Percentiles rank a stretch among this genome's conserved stretches.
Conservation (phyloP, 2,797 vertebrate genomes). For the Coregonus sp. region DNA sequence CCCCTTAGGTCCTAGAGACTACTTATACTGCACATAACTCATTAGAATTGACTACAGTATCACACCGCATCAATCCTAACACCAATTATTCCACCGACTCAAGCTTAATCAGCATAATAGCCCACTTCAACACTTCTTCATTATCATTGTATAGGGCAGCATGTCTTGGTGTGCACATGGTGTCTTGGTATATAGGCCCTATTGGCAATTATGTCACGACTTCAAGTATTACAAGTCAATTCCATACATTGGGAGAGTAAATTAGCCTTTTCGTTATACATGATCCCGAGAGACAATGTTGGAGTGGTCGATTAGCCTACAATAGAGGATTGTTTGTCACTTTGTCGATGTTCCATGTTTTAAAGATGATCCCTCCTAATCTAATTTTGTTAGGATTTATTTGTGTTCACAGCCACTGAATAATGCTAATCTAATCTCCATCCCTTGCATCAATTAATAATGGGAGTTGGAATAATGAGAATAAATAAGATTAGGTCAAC, state of each 20-base stretch:
- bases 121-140: neutral
- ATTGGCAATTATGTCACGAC: neutral
- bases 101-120: slow-evolving; percentile 19
- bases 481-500: neutral
- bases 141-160: slow-evolving; percentile 5
- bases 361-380: neutral
- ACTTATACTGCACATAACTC: slow-evolving; percentile 12
- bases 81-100: slow-evolving; percentile 5
- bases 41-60: slow-evolving; percentile 16
- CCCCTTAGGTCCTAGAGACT: too few species aligned
- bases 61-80: slow-evolving; percentile 8
- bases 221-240: neutral
- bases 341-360: neutral
- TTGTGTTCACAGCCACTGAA: neutral
- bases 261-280: neutral
- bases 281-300: neutral
- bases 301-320: neutral
- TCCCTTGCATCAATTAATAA: neutral
- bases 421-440: neutral
- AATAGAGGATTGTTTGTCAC: neutral
- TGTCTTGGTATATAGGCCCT: neutral
- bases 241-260: neutral
- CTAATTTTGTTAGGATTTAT: neutral
- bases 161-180: neutral
- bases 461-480: neutral